Conservation (phyloP, 2,797 vertebrate genomes). For the Xenentodon cancila region DNA sequence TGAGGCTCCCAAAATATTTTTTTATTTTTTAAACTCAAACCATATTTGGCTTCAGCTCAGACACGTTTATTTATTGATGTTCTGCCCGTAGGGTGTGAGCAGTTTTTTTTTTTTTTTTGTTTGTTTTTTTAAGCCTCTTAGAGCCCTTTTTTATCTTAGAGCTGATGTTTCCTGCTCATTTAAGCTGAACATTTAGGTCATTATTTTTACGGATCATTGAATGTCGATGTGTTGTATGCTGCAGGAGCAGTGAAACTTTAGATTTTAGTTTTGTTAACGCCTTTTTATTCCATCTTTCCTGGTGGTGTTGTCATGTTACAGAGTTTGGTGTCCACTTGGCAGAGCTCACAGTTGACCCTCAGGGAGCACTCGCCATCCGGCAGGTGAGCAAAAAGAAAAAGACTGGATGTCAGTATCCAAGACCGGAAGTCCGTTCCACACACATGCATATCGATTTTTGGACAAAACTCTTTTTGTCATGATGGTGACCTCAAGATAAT, state of each 20-base stretch:
- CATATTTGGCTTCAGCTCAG: no score
- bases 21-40: not conserved
- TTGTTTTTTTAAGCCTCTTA: no score
- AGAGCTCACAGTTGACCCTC: conserved; percentile 95
- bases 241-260: no score
- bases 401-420: no score
- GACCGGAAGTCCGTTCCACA: not conserved
- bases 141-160: no score
- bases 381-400: conserved; percentile 84
- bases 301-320: conserved; percentile 55
- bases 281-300: not conserved
- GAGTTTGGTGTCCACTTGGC: conserved; percentile 98
- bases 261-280: not conserved
- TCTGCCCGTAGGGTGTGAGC: no score
- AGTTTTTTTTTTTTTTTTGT: no score
- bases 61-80: no score
- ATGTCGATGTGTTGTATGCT: no score
- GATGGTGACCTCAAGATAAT: not conserved
- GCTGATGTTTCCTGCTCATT: no score
- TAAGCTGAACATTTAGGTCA: no score
- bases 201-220: no score
- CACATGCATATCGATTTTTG: not conserved
- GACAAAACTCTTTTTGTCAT: not conserved
- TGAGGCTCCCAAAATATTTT: not conserved
- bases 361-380: conserved; percentile 94